These are phyloP conservation scores for Ascidia mentula DNA, from an alignment of 23 tunicate genomes.

Conservation along the genomic window DNA sequence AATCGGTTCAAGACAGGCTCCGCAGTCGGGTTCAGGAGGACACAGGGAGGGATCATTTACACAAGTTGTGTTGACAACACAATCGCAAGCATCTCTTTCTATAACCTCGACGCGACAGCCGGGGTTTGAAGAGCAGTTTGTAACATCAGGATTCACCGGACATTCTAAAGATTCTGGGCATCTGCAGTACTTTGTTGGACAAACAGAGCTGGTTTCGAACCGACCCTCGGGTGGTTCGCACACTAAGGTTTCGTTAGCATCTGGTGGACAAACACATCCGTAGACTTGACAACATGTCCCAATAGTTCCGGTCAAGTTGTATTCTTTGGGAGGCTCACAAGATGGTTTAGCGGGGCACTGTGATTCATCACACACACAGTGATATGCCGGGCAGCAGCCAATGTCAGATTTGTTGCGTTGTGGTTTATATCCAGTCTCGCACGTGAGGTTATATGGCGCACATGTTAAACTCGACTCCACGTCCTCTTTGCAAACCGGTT, in stretches of 20 bases:
- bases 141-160: constrained; percentile 22
- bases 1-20: neutral
- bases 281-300: constrained; percentile 13
- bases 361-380: constrained; percentile 21
- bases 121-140: constrained; percentile 19
- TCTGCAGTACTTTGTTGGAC: constrained; percentile 33
- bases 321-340: constrained; percentile 12
- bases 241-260: neutral
- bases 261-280: constrained; percentile 21
- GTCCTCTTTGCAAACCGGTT: constrained; percentile 26
- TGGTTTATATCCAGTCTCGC: constrained; percentile 1
- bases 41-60: constrained; percentile 21
- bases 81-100: constrained; percentile 36
- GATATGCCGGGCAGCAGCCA: constrained; percentile 21
- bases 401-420: neutral
- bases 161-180: constrained; percentile 41
- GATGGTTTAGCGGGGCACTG: constrained; percentile 20
- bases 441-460: constrained; percentile 17
- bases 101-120: constrained; percentile 34
- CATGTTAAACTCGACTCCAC: constrained; percentile 16
- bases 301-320: neutral
- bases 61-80: constrained; percentile 20
- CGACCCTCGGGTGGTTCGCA: neutral
- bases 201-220: constrained; percentile 24
- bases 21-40: constrained; percentile 16